phyloP scores from a whole-genome alignment of 2,113 vertebrate species.

The Xyrauchen texanus region DNA sequence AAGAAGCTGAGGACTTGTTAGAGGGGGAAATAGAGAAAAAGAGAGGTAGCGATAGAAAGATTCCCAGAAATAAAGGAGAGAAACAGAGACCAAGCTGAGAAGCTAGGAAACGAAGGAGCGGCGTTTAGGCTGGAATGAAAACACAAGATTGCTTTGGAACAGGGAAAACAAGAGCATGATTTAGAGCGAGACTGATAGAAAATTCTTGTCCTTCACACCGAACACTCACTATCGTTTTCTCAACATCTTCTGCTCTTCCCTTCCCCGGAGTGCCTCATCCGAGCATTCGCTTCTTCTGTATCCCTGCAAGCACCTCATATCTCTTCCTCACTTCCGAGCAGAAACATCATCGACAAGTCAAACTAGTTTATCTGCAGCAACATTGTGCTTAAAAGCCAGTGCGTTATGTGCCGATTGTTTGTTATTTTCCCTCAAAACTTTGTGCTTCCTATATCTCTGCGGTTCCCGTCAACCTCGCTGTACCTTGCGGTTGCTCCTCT shows the following conservation, averaged over 20 bases:
- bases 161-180: not conserved
- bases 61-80: not conserved
- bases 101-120: not conserved
- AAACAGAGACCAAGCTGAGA: not conserved
- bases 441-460: constrained; percentile 22
- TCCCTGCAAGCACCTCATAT: not conserved
- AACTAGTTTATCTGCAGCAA: not conserved
- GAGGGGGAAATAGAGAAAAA: not conserved
- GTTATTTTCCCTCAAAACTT: constrained; percentile 4
- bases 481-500: constrained; percentile 28
- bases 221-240: constrained; percentile 15
- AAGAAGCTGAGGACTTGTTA: not conserved
- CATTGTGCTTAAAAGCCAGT: not conserved
- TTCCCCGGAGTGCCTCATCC: constrained; percentile 2
- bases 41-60: constrained; percentile 18
- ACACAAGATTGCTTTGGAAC: not conserved
- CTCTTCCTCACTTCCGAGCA: not conserved
- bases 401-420: not conserved
- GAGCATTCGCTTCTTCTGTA: constrained; percentile 3
- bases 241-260: constrained; percentile 31
- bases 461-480: not conserved
- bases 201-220: not conserved
- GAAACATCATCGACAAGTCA: not conserved
- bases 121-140: constrained; percentile 21
- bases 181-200: not conserved